Evolutionary conservation across 2,888 invertebrate species (phyloP), one percentile per base, ranked within the genome.

Genomic region (Lochmaea capreae): DNA sequence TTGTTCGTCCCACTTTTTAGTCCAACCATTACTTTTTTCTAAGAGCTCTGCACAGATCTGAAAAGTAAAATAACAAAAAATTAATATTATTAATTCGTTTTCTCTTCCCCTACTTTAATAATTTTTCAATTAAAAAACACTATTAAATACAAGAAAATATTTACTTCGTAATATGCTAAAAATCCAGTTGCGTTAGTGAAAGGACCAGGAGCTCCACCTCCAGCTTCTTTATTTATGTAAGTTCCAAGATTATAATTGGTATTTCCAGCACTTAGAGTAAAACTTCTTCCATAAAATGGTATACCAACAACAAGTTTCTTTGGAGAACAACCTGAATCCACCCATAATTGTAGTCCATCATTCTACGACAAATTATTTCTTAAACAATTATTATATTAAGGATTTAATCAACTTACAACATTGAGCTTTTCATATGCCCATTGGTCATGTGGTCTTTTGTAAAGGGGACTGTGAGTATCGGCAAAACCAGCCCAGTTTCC

Each of bases 401-500:
- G 3, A 22, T 69, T 6, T 39, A 18, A 63, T 6, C 4, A 58
- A 90, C 93, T 88, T 88, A 95, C 96, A 86, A 97, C 96, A 86
- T 97, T 97, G 39, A 97, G 90, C 86, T 93, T 94, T 84, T 95
- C 96, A 83, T 96, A 96, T 22, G 95, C 95, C 89, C 93, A 96
- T 84, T 96, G 95, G 86, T 97, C 96, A 83, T 95, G 94, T 0
- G 95, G 94, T 62, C 97, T 90, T 83, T 92, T 94, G 86, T 95
- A 95, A 0, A 97, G 88, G 0, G 96, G 95, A 81, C 96, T 96
- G 85, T 97, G 97, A 0, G 93, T 93, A 83, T 97, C 96, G 0
- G 96, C 96, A 83, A 96, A 96, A 16, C 96, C 96, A 1, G 94
- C 96, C 96, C 96, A 96, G 85, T 95, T 95, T 12, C 95, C 95